Evolutionary conservation across 1,140 invertebrate genomes (phyloP), one percentile per base, ranked within the genome.

Genomic region (Acromyrmex echinatior): DNA sequence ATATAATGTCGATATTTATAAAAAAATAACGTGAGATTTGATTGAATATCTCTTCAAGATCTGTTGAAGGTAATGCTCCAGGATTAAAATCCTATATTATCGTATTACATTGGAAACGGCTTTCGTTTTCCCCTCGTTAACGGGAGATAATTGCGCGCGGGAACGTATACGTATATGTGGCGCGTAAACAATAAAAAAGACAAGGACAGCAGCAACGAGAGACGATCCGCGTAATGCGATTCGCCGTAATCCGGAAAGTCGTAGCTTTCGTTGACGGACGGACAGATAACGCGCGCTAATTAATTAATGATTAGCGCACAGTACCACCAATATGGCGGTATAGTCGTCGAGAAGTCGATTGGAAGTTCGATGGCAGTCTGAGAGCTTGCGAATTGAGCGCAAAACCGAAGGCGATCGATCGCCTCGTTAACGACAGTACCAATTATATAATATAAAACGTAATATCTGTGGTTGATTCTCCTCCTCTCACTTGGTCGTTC

Each of bases 291-390:
- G 80, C 10, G 56, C 14, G 70, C 25, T 84, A 84, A 84, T 84
- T 84, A 84, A 84, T 84, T 84, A 84, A 84, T 84, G 70, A 84
- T 74, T 25, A n/a, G 70, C 56, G 70, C 39, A 62, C 7, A 28
- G 56, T 35, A 21, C 25, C 49, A 28, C 25, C 31, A 28, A 73
- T 25, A 35, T 81, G 49, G 25, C 80, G 51, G 12, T 66, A 21
- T 21, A n/a, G 65, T 25, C 62, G 62, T 80, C 45, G 60, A 25
- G 53, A 74, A 84, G 56, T 84, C 80, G 80, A 62, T 84, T 58
- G 80, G 76, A 84, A 84, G 80, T 84, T 76, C 35, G 53, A 60
- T 25, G 18, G 7, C 4, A 25, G 63, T 60, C 73, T 49, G 80
- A 21, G 39, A 49, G 14, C 68, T 49, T 21, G 45, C 39, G 39